Evolutionary conservation across 2,888 invertebrate genomes (phyloP).

Genomic region (Lithophane semibrunnea): DNA sequence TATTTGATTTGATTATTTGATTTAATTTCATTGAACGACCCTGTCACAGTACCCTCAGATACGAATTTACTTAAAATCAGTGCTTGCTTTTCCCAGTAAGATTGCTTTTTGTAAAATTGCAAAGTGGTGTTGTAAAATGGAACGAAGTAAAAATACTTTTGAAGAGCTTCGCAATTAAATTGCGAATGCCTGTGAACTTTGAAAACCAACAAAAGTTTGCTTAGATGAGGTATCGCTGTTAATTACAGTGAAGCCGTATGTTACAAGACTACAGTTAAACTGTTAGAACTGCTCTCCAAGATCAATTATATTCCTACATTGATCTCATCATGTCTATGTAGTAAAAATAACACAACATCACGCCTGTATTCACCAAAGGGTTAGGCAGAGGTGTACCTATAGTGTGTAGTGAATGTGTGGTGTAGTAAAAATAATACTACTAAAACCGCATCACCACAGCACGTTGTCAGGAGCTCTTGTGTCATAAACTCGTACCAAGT

Average conservation of each 20-base stretch:
- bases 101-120: background rate
- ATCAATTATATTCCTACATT: background rate
- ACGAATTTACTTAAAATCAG: background rate
- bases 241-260: conserved; percentile 1
- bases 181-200: background rate
- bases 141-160: background rate
- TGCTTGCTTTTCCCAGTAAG: background rate
- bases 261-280: background rate
- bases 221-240: background rate
- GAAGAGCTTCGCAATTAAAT: background rate
- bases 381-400: too few relatives aligned
- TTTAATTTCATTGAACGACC: background rate
- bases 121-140: background rate
- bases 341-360: too few relatives aligned
- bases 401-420: background rate
- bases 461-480: background rate
- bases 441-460: background rate
- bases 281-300: background rate
- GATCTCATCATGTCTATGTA: too few relatives aligned
- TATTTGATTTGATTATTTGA: too few relatives aligned
- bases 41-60: background rate
- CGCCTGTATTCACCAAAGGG: too few relatives aligned
- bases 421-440: background rate
- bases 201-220: background rate
- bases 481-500: background rate